Conservation (phyloP, 2,888 invertebrate genomes). For the Drosophila neonasuta region DNA sequence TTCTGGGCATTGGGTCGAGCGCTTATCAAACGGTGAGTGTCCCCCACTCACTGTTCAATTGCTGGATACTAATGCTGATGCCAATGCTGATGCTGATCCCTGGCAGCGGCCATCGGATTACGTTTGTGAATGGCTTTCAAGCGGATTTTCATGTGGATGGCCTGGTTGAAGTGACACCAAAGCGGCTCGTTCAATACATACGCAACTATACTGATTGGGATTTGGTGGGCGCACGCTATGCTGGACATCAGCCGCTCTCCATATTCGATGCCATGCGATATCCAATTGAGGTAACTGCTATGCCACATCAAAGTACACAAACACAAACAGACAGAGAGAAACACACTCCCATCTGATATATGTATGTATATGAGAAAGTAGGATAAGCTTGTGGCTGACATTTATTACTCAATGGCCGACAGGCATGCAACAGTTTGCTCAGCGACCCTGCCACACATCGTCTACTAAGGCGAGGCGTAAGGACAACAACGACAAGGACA, state of each 20-base stretch:
- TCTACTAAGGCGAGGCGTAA: conserved; percentile 81
- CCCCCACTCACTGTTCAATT: conserved; percentile 3
- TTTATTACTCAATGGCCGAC: conserved; percentile 60
- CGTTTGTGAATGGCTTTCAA: conserved; percentile 88
- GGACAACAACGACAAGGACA: background rate
- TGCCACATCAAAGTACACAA: conserved; percentile 47
- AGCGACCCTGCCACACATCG: conserved; percentile 86
- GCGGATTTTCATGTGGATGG: conserved; percentile 87
- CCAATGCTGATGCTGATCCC: conserved; percentile 49
- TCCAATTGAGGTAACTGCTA: conserved; percentile 84
- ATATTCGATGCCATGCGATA: conserved; percentile 87
- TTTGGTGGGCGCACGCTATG: conserved; percentile 88
- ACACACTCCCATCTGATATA: conserved; percentile 5
- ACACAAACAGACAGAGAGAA: conserved; percentile 12
- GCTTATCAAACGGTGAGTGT: conserved; percentile 84
- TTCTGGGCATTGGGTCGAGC: conserved; percentile 89
- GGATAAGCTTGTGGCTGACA: conserved; percentile 45
- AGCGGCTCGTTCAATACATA: conserved; percentile 87
- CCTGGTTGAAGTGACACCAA: conserved; percentile 81
- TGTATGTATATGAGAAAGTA: conserved; percentile 5
- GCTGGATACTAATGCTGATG: conserved; percentile 8
- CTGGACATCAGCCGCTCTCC: conserved; percentile 87
- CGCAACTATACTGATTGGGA: conserved; percentile 90
- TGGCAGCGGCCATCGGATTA: conserved; percentile 87
- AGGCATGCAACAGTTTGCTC: conserved; percentile 87